These are phyloP conservation scores for Erebia epiphron DNA, from an alignment of 2,888 invertebrate genomes.

Conservation along the genomic window DNA sequence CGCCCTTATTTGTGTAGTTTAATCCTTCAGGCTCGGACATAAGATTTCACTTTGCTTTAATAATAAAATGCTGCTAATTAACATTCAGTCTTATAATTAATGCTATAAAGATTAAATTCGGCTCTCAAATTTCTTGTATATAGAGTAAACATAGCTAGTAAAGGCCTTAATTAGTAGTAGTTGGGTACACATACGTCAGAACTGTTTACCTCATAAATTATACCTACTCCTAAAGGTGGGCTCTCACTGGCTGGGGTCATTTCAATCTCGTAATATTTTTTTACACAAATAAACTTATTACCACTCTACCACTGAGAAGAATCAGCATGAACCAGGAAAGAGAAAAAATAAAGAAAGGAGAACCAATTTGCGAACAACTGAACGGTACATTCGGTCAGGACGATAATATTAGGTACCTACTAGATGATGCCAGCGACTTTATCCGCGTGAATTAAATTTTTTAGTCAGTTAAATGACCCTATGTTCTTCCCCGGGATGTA, in stretches of 20 bases:
- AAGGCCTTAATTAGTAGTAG: conserved; percentile 36
- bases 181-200: conserved; percentile 35
- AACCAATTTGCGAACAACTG: too few relatives aligned
- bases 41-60: conserved; percentile 20
- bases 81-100: conserved; percentile 8
- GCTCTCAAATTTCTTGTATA: conserved; percentile 1
- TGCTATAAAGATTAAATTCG: conserved; percentile 3
- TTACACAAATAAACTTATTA: too few relatives aligned
- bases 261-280: too few relatives aligned
- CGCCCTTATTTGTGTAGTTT: not conserved
- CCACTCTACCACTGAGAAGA: too few relatives aligned
- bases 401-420: too few relatives aligned
- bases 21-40: conserved; percentile 19
- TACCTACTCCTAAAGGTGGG: conserved; percentile 23
- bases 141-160: conserved; percentile 27
- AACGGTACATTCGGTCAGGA: too few relatives aligned
- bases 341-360: too few relatives aligned
- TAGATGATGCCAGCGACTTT: too few relatives aligned
- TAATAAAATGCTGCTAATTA: not conserved
- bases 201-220: conserved; percentile 37
- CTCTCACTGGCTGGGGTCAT: not conserved
- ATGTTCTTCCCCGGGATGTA: too few relatives aligned
- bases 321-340: too few relatives aligned
- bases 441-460: too few relatives aligned
- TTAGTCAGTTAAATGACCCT: too few relatives aligned